phyloP scores from a whole-genome alignment of 2,797 vertebrate species.

The Argyrosomus regius region DNA sequence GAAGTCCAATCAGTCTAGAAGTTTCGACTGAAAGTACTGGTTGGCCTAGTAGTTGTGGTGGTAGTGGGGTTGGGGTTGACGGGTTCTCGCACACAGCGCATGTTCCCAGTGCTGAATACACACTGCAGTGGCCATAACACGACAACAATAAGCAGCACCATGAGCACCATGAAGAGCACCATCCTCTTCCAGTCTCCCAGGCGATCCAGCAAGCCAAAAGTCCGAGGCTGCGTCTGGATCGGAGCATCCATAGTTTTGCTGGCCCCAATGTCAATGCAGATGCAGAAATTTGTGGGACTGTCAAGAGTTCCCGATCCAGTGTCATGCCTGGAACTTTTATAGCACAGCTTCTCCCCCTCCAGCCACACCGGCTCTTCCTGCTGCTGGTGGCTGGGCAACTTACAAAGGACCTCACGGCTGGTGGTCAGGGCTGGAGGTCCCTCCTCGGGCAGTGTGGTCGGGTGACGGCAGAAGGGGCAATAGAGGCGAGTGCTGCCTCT shows the following conservation, averaged over 20 bases:
- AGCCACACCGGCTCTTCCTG: constrained; percentile 91
- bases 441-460: constrained; percentile 86
- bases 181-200: constrained; percentile 91
- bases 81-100: constrained; percentile 82
- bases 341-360: constrained; percentile 94
- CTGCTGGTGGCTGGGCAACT: constrained; percentile 88
- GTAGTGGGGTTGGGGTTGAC: accelerated
- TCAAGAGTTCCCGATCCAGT: constrained; percentile 1
- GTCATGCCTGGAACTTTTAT: constrained; percentile 73
- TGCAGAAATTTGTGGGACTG: constrained; percentile 74
- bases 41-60: accelerated
- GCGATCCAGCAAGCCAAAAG: constrained; percentile 66
- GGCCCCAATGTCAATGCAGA: constrained; percentile 92
- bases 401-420: constrained; percentile 90
- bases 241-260: constrained; percentile 74
- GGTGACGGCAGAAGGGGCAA: constrained; percentile 94
- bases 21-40: background rate
- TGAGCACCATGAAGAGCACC: constrained; percentile 84
- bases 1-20: constrained; percentile 6
- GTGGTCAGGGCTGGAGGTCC: constrained; percentile 91
- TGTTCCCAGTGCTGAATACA: constrained; percentile 88
- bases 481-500: constrained; percentile 73
- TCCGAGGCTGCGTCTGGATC: constrained; percentile 8
- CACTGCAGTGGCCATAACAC: constrained; percentile 96
- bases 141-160: constrained; percentile 88